Base-by-base conservation (phyloP, 2,888 invertebrate species). In the Hirtodrosophila histrioides region DNA sequence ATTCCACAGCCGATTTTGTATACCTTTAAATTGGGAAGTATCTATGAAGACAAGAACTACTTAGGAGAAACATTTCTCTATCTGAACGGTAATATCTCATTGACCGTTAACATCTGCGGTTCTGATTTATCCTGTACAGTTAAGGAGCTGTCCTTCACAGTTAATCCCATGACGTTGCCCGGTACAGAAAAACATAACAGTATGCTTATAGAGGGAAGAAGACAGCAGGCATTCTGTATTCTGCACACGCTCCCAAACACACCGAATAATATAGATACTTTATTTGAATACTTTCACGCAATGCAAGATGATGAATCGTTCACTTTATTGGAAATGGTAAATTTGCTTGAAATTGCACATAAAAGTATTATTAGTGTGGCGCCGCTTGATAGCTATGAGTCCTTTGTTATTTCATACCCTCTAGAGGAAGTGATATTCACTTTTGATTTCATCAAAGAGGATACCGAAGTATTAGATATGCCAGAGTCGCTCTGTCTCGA, bases 381-480 rank as follows among this genome's bases (percentile, higher is more conserved):
- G 6, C 23, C 17, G 2, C 2, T 61, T 0, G 17, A 39, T 5
- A 41, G 23, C 7, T 40, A 27, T 39, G 43, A 67, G 6, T 31
- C 31, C 5, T 10, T 10, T 12, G 43, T 44, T 0, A 8, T 71
- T 12, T 10, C 31, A 6, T 2, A 43, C 11, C 9, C 54, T 2
- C 6, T 72, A 3, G 12, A 11, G 17, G 54, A 54, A 48, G 54
- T 40, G 9, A 6, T 11, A 5, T n/a, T 17, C 0, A 31, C n/a
- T 11, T 58, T 57, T 27, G 10, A 55, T 8, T 37, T 35, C 6
- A 29, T 55, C 6, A 24, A 23, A 12, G 2, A 0, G 0, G 73
- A 72, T 50, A 44, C 39, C 1, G 71, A 72, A 55, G 48, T 68
- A 27, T 37, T 51, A 0, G 68, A 72, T 51, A 40, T 72, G 11